Conservation (phyloP, 2,888 invertebrate genomes). For the Dyspetes luteomarginatus region DNA sequence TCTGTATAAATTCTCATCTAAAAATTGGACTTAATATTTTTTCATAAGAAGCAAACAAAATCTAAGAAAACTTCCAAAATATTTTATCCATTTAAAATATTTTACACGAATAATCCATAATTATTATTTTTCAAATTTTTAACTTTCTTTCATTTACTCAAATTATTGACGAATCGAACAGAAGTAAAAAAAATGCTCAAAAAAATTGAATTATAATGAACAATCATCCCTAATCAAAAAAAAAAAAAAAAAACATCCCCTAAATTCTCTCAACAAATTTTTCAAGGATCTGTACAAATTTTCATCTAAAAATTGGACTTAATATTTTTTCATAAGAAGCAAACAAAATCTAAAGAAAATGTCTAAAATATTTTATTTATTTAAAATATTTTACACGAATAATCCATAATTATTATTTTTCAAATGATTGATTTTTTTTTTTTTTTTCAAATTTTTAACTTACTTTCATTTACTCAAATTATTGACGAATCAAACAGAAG, state of each 20-base stretch:
- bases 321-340: too few species aligned
- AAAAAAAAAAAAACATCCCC: neutral
- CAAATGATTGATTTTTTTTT: neutral
- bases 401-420: neutral
- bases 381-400: neutral
- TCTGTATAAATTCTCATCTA: too few species aligned
- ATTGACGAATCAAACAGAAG: neutral
- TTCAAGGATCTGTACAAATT: too few species aligned
- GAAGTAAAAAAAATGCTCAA: too few species aligned
- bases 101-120: neutral
- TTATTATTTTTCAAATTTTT: neutral
- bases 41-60: too few species aligned
- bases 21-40: too few species aligned
- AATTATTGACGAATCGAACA: neutral
- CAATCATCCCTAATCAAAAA: too few species aligned
- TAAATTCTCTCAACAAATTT: neutral
- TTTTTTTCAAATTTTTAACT: neutral
- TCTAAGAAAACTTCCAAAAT: too few species aligned
- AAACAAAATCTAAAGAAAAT: too few species aligned
- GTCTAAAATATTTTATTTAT: conserved; percentile 6
- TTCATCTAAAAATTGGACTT: too few species aligned
- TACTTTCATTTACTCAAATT: conserved; percentile 18
- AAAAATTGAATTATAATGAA: neutral
- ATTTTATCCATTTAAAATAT: neutral
- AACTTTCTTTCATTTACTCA: conserved; percentile 9